Evolutionary conservation across 2,113 vertebrate species (phyloP), one percentile per base, ranked within the genome.

Genomic region (Calidris pugnax): DNA sequence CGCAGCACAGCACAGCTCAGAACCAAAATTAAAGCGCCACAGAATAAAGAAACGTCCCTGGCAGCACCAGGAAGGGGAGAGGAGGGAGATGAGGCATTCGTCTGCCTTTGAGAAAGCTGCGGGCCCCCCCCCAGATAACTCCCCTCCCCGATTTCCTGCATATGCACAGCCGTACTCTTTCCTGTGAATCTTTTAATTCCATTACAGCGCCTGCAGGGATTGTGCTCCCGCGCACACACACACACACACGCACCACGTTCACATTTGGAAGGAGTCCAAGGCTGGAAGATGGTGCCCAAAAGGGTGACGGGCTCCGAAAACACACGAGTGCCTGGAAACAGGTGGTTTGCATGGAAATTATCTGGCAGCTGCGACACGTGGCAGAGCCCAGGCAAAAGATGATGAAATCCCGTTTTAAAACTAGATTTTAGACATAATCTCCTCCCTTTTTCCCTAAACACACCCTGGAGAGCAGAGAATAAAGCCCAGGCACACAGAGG

Each of bases 281-380:
- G 78, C 78, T 85, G 82, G 94, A 32, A 74, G 90, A 60, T n/a
- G 94, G 75, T 86, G 90, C 93, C 94, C 76, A 22, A 85, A 92
- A 62, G 90, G 88, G 81, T 24, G 93, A 24, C 28, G 8, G 80
- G 55, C 48, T 84, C 64, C 1, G 26, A 35, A 35, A 89, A 55
- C 1, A 1, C 39, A 9, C 2, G 6, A 23, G 76, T 3, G 91
- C 90, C 88, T 69, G 79, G 89, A 35, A 95, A 94, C 94, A 95
- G 92, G 95, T 90, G 94, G 88, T 43, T 92, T 1, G 8, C 55
- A n/a, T 13, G 32, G 92, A 93, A 90, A 93, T 85, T 28, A 90
- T 66, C 86, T 50, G 90, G 74, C 94, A 75, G 94, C 96, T 57
- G 87, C 6, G 33, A 90, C 90, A 94, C 75, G 75, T 75, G 90